Evolutionary conservation across 1,140 invertebrate species (phyloP).

Genomic region (Scaptomyza graminum): DNA sequence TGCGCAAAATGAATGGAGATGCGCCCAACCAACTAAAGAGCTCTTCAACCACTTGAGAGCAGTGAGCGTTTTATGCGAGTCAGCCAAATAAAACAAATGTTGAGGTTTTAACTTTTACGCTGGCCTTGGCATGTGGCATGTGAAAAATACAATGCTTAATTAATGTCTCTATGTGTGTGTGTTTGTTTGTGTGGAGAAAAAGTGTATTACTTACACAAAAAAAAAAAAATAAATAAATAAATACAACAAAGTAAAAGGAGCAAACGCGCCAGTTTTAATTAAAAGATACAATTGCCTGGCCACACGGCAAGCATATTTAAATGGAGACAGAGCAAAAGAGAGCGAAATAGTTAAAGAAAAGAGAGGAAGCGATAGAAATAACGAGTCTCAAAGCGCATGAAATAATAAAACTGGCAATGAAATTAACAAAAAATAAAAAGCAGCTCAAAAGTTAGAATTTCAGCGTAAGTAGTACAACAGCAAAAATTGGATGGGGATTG

Average conservation of each 20-base stretch:
- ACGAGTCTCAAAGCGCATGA: conserved; percentile 67
- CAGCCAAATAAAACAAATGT: conserved; percentile 56
- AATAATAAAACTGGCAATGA: conserved; percentile 72
- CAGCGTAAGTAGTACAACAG: conserved; percentile 18
- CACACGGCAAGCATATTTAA: conserved; percentile 9
- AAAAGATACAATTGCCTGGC: conserved; percentile 77
- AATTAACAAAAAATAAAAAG: conserved; percentile 64
- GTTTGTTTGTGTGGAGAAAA: background rate
- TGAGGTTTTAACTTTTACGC: conserved; percentile 44
- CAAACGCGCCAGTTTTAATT: conserved; percentile 74
- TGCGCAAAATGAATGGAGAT: conserved; percentile 65
- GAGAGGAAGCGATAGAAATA: conserved; percentile 11
- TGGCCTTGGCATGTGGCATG: conserved; percentile 36
- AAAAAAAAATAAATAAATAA: background rate
- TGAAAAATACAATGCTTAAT: conserved; percentile 68
- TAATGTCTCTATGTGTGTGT: conserved; percentile 51
- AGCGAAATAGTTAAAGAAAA: background rate
- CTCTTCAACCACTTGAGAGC: conserved; percentile 32
- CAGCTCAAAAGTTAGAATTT: conserved; percentile 38
- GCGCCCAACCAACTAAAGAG: conserved; percentile 17
- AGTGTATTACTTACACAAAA: too few species aligned
- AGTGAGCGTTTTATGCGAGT: conserved; percentile 40
- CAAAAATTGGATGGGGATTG: conserved; percentile 18
- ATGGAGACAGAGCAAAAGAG: background rate
- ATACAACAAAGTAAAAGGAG: conserved; percentile 16